Evolutionary conservation across 2,888 invertebrate species (phyloP).

Genomic region (Caenorhabditis sinica): DNA sequence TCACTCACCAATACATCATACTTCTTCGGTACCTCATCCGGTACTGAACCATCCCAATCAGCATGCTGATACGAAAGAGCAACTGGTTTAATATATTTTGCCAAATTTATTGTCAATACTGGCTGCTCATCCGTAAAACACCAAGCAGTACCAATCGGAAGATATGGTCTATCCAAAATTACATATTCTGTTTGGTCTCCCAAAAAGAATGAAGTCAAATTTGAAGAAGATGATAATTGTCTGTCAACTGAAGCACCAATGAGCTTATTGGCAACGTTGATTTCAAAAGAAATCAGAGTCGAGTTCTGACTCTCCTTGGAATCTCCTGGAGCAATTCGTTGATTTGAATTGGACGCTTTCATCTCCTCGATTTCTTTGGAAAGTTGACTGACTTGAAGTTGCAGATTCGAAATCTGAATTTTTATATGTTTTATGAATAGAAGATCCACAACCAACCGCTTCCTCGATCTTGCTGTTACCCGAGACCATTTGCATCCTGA

Average conservation of each 20-base stretch:
- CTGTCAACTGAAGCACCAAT: not conserved
- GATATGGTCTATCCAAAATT: not conserved
- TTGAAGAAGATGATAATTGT: not conserved
- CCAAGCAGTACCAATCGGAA: not conserved
- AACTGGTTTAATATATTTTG: not conserved
- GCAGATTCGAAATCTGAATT: too few relatives aligned
- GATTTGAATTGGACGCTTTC: too few relatives aligned
- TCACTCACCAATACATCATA: constrained; percentile 19
- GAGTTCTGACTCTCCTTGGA: too few relatives aligned
- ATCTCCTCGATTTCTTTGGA: too few relatives aligned
- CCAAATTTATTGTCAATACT: not conserved
- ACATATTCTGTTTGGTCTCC: not conserved
- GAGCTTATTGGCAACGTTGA: too few relatives aligned
- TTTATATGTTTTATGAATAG: too few relatives aligned
- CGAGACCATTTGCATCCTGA: too few relatives aligned
- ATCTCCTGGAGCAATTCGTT: too few relatives aligned
- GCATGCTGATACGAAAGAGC: constrained; percentile 1
- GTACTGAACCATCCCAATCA: not conserved
- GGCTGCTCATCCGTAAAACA: not conserved
- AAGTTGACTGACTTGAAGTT: too few relatives aligned
- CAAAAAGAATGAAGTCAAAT: not conserved
- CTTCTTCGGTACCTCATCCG: not conserved
- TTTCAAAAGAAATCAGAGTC: too few relatives aligned
- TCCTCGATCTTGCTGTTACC: too few relatives aligned
- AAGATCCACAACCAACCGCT: too few relatives aligned